Percentiles rank a stretch among this genome's conserved stretches.
Evolutionary conservation across 2,888 invertebrate genomes (phyloP).

Genomic region (Eulithis prunata): DNA sequence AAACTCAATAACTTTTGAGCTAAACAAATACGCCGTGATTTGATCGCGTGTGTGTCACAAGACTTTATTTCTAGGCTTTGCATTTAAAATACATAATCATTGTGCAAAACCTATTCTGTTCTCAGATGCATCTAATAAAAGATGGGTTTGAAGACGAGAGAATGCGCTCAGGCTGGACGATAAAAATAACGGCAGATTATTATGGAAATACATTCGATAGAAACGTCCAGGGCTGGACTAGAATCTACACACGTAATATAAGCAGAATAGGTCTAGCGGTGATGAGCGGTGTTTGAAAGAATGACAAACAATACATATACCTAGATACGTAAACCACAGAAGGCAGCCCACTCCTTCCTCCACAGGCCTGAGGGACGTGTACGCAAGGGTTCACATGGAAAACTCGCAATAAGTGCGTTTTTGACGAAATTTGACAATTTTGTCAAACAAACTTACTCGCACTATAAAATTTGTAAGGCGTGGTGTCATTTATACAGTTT

Average conservation of each 20-base stretch:
- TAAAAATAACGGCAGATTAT: slow-evolving; percentile 42
- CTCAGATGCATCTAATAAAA: slow-evolving; percentile 26
- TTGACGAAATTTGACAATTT: no score
- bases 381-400: no score
- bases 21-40: neutral
- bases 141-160: slow-evolving; percentile 41
- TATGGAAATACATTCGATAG: slow-evolving; percentile 39
- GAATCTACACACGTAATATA: neutral
- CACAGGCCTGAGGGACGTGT: no score
- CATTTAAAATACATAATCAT: slow-evolving; percentile 27
- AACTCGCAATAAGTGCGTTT: no score
- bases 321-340: no score
- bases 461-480: no score
- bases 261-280: neutral
- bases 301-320: no score
- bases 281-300: no score
- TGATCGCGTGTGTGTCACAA: neutral
- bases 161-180: slow-evolving; percentile 30
- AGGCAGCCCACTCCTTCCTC: no score
- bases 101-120: slow-evolving; percentile 27
- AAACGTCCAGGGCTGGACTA: slow-evolving; percentile 16
- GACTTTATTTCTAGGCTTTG: slow-evolving; percentile 3
- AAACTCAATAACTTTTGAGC: neutral
- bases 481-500: no score
- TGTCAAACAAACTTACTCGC: no score